These are phyloP conservation scores for Meloe dianella DNA, from an alignment of 2,888 invertebrate species.

Conservation along the genomic window DNA sequence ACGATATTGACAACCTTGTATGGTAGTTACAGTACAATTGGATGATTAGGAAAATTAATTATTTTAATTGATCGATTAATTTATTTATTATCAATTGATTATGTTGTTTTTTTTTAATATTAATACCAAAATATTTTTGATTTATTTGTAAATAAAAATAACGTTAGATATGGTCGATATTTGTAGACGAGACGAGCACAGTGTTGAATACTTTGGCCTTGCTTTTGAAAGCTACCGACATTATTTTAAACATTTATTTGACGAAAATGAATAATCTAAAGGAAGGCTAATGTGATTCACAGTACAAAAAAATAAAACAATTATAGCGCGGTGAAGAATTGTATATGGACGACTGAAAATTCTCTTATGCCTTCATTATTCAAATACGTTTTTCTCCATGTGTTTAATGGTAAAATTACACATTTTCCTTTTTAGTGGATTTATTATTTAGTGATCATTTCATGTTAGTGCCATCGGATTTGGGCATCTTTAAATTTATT, in stretches of 20 bases:
- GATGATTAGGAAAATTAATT: constrained; percentile 46
- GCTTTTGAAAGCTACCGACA: constrained; percentile 31
- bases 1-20: constrained; percentile 60
- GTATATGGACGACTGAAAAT: constrained; percentile 35
- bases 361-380: constrained; percentile 20
- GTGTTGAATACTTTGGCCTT: constrained; percentile 51
- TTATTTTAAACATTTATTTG: not conserved
- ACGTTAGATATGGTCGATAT: not conserved
- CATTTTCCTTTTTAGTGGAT: constrained; percentile 22
- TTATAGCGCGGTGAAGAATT: constrained; percentile 19
- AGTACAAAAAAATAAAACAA: constrained; percentile 25
- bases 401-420: constrained; percentile 33
- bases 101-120: constrained; percentile 5
- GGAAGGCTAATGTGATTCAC: constrained; percentile 51
- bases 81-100: constrained; percentile 15
- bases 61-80: constrained; percentile 25
- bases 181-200: constrained; percentile 5
- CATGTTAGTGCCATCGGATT: constrained; percentile 32
- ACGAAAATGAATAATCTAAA: constrained; percentile 28
- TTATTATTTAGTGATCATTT: constrained; percentile 37
- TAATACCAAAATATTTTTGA: constrained; percentile 16
- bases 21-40: constrained; percentile 56
- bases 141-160: not conserved
- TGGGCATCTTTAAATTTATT: constrained; percentile 23
- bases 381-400: constrained; percentile 26